Base-by-base conservation (phyloP, 2,113 vertebrate species). In the Guaruba guarouba region DNA sequence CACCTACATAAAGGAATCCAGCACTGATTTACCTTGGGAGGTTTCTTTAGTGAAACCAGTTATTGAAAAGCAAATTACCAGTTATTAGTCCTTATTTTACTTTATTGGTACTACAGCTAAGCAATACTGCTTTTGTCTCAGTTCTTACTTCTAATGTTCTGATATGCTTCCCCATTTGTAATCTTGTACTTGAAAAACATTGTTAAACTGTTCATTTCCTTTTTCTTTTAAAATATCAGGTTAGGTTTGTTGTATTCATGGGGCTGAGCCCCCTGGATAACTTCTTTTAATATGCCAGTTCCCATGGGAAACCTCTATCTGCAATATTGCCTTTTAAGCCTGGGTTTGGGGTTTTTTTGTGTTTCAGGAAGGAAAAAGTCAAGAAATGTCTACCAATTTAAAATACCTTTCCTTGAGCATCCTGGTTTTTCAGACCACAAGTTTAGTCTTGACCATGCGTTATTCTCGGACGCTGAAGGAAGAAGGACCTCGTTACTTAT, bases 361-460 rank as follows among this genome's bases (percentile, higher is more conserved):
- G n/a, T 98, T 98, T 93, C 97, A 98, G 98, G 82, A 90, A 96
- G 88, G 75, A 95, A 75, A 97, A 89, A 73, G 87, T 86, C 86
- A 97, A 97, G 96, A 84, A 74, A 98, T 99, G 96, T 99, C 98
- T 9, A 27, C 98, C 92, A 98, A 98, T 94, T 97, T 99, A 83
- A 99, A 99, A 97, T 99, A 99, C 97, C 97, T 99, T 83, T 99
- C 99, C 71, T 97, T 99, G 98, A 98, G 99, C 78, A 98, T 99
- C 96, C 97, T 99, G 98, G 99, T 99, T 90, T 99, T 99, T 97
- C 99, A 99, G 98, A 99, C 99, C 85, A 99, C 99, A 35, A 99
- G 99, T 84, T 98, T 99, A 97, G 99, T 99, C 88, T 98, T 99
- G 91, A 99, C 99, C 54, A 99, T 99, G 99, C 99, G 99, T 59